Evolutionary conservation across 2,888 invertebrate species (phyloP).

Genomic region (Pheosia tremula): DNA sequence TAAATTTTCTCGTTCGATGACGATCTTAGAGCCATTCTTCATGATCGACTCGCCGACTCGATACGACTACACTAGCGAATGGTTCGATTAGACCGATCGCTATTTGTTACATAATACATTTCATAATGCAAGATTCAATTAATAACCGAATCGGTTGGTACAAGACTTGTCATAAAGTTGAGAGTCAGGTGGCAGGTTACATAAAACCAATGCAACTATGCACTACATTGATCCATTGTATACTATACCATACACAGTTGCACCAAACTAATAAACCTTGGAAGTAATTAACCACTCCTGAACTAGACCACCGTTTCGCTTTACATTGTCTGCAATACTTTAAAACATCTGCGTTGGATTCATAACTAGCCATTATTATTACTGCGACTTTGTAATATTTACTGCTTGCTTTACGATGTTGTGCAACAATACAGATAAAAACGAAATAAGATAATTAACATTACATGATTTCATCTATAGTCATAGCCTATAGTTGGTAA

Average conservation of each 20-base stretch:
- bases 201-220: neutral
- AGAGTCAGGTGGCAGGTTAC: too few species aligned
- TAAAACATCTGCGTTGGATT: constrained; percentile 19
- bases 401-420: constrained; percentile 14
- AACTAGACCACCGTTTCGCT: constrained; percentile 18
- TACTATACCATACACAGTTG: constrained; percentile 8
- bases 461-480: too few species aligned
- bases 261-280: constrained; percentile 23
- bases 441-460: neutral
- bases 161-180: too few species aligned
- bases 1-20: too few species aligned
- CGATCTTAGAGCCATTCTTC: too few species aligned
- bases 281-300: constrained; percentile 28
- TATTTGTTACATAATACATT: too few species aligned
- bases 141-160: too few species aligned
- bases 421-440: constrained; percentile 25
- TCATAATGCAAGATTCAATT: too few species aligned
- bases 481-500: too few species aligned
- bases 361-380: constrained; percentile 30
- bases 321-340: constrained; percentile 35
- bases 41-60: too few species aligned
- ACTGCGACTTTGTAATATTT: constrained; percentile 41
- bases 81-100: too few species aligned
- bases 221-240: neutral
- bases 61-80: too few species aligned